Conservation (phyloP, 2,113 vertebrate genomes). For the Cisticola juncidis region DNA sequence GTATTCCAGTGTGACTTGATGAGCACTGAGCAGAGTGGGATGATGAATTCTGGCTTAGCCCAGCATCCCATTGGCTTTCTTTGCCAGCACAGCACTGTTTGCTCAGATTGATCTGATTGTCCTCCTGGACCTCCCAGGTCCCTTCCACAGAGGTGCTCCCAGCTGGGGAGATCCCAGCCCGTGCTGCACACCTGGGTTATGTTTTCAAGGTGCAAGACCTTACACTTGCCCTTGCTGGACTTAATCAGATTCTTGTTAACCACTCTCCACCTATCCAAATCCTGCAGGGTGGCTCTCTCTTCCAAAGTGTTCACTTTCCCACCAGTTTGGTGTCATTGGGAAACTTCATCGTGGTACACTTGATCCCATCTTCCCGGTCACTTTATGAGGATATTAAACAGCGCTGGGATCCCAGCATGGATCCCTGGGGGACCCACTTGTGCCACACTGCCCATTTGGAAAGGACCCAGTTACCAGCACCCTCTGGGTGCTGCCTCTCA, state of each 20-base stretch:
- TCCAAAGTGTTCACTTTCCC: neutral
- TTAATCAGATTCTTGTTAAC: neutral
- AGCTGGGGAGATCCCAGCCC: neutral
- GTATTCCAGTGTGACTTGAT: neutral
- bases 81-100: neutral
- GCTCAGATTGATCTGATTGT: neutral
- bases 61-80: neutral
- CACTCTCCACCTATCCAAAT: neutral
- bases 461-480: neutral
- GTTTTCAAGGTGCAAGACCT: neutral
- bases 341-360: accelerated
- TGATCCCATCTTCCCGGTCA: neutral
- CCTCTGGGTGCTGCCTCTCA: neutral
- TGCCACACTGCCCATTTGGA: no score
- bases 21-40: neutral
- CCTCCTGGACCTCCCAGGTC: neutral
- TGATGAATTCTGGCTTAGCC: neutral
- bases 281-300: neutral
- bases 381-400: neutral
- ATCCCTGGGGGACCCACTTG: neutral
- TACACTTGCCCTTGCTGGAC: neutral
- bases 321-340: neutral
- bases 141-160: neutral
- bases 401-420: accelerated
- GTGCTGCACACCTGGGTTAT: neutral